Percentiles rank a stretch among this genome's conserved stretches.
These are phyloP conservation scores for Tipula vernalis DNA, from an alignment of 2,888 invertebrate species.

Conservation along the genomic window DNA sequence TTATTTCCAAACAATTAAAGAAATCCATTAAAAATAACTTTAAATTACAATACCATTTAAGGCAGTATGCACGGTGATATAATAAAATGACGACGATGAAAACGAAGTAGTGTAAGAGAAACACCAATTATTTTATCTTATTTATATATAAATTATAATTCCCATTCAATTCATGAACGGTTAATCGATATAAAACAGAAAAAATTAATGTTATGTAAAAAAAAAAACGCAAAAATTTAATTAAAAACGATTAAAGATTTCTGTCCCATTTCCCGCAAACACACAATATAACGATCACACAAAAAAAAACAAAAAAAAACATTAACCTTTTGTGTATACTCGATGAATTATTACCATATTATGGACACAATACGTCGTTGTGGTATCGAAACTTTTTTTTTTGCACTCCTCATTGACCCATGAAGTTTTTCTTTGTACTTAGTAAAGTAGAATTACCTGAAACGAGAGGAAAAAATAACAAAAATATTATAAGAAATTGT, in stretches of 20 bases:
- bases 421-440: not conserved
- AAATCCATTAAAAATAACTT: not conserved
- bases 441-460: not conserved
- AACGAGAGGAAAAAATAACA: not conserved
- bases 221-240: not conserved
- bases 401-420: not conserved
- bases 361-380: not conserved
- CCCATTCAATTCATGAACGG: not conserved
- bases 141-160: not conserved
- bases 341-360: not conserved
- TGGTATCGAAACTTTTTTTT: not conserved
- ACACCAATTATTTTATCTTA: not conserved
- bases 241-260: not conserved
- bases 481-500: not conserved
- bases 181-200: not conserved
- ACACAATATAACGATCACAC: not conserved
- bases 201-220: not conserved
- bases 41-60: not conserved
- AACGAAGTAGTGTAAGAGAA: not conserved
- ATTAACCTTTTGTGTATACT: not conserved
- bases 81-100: not conserved
- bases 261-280: not conserved
- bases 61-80: not conserved
- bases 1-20: not conserved
- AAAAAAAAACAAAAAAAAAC: not conserved